Conservation (phyloP, 2,888 invertebrate species). For the Pharmacophagus antenor region DNA sequence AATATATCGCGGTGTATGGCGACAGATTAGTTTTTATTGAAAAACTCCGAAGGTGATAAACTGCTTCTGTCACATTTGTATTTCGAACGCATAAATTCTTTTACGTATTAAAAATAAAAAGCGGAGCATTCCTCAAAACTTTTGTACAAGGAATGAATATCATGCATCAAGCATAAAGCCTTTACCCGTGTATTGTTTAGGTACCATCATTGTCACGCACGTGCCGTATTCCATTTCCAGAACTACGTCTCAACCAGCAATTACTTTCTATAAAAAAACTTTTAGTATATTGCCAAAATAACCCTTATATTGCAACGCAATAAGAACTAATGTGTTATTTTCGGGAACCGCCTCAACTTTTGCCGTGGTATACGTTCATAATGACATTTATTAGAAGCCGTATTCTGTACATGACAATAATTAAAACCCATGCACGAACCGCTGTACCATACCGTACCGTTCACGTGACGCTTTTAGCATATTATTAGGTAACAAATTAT, state of each 20-base stretch:
- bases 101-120: neutral
- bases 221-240: slow-evolving; percentile 72
- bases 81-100: neutral
- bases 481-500: slow-evolving; percentile 64
- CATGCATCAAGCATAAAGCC: slow-evolving; percentile 57
- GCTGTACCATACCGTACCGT: slow-evolving; percentile 72
- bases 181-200: slow-evolving; percentile 63
- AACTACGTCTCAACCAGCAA: slow-evolving; percentile 61
- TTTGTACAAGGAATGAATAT: slow-evolving; percentile 46
- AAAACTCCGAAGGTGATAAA: no score
- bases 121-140: slow-evolving; percentile 48
- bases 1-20: no score
- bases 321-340: slow-evolving; percentile 35
- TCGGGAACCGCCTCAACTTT: slow-evolving; percentile 36
- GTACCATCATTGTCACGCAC: slow-evolving; percentile 78
- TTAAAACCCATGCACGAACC: slow-evolving; percentile 79
- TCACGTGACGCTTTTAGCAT: slow-evolving; percentile 67
- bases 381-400: slow-evolving; percentile 80
- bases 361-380: slow-evolving; percentile 64
- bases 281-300: slow-evolving; percentile 31
- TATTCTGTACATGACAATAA: slow-evolving; percentile 80
- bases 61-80: no score
- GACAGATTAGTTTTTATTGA: no score
- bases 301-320: slow-evolving; percentile 28
- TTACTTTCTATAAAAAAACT: slow-evolving; percentile 28